Evolutionary conservation across 2,888 invertebrate genomes (phyloP).

Genomic region (Folsomia candida): DNA sequence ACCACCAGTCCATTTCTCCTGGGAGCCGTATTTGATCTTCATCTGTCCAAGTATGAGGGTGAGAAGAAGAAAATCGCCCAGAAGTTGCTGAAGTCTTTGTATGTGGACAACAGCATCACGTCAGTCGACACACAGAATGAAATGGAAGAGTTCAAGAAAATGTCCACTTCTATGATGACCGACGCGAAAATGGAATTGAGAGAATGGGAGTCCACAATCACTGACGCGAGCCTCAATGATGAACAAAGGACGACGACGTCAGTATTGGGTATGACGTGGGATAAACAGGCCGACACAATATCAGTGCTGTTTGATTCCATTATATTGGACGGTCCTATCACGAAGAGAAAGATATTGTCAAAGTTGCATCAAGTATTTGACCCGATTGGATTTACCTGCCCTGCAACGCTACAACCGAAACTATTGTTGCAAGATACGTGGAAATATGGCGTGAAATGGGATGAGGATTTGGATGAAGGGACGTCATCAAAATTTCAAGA

Average conservation of each 20-base stretch:
- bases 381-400: no score
- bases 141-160: constrained; percentile 31
- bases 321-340: no score
- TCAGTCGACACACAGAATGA: constrained; percentile 3
- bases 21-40: constrained; percentile 47
- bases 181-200: constrained; percentile 43
- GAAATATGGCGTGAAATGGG: no score
- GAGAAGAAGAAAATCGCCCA: not conserved
- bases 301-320: no score
- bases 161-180: constrained; percentile 37
- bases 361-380: no score
- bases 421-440: no score
- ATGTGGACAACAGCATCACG: constrained; percentile 14
- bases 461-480: no score
- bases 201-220: constrained; percentile 30
- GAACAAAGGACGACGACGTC: no score
- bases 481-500: no score
- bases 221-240: no score
- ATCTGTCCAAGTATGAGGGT: constrained; percentile 23
- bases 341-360: no score
- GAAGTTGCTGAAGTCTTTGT: constrained; percentile 3
- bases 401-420: no score
- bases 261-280: constrained; percentile 26
- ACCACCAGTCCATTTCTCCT: constrained; percentile 35
- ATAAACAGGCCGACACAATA: constrained; percentile 15